Evolutionary conservation across 2,888 invertebrate species (phyloP), one percentile per base, ranked within the genome.

Genomic region (Anarsia innoxiella): DNA sequence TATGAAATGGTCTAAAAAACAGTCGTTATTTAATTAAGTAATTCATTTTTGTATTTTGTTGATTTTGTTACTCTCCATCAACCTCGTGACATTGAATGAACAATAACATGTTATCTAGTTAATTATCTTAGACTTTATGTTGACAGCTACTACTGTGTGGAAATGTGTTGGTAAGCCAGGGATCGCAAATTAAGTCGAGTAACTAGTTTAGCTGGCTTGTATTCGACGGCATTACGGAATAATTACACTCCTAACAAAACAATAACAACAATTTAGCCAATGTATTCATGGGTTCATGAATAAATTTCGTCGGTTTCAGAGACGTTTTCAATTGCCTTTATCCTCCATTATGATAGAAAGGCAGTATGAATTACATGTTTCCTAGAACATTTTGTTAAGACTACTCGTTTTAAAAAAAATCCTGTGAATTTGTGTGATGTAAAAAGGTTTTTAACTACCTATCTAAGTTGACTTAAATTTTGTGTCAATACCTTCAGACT

Each of bases 251-350:
- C 31, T 37, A 31, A 26, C 31, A 37, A 31, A 37, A 37, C 35
- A 35, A 35, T 35, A 35, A 35, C 33, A 33, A 33, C 35, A 35
- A 35, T 35, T 35, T 28, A 28, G 29, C 15, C 16, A 37, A 37
- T 23, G 27, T 37, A 37, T 37, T 32, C 31, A 12, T 34, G 31
- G 27, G 25, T n/a, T 31, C 37, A 31, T 37, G 31, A 37, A 37
- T 37, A 31, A 16, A 31, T 37, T 37, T 28, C 25, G 19, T 14
- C 15, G 15, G 15, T 15, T 15, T 5, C 8, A n/a, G n/a, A 25
- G 25, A n/a, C 8, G 25, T 25, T n/a, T n/a, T 9, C 8, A n/a
- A 25, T 25, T 25, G 25, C 4, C 19, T 25, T 25, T 25, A n/a
- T 25, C 25, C 4, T 6, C 19, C 19, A 9, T n/a, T 9, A 2